phyloP scores from a whole-genome alignment of 1,140 invertebrate species.

The Lasioglossum baleicum region DNA sequence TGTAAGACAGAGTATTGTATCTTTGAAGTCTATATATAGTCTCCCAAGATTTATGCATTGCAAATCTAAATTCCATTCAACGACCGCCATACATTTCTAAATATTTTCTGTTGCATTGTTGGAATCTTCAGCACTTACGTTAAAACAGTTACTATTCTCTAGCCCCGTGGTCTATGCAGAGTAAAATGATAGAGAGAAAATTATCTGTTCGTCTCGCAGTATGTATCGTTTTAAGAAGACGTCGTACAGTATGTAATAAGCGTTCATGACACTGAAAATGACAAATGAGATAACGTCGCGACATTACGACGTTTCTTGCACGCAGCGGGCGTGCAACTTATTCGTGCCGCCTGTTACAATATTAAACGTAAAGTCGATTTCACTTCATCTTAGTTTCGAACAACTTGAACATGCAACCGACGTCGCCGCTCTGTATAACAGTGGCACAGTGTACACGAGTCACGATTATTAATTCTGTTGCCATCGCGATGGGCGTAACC shows the following conservation, averaged over 20 bases:
- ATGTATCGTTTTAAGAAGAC: neutral
- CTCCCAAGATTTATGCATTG: too few relatives aligned
- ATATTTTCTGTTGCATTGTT: too few relatives aligned
- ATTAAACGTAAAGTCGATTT: constrained; percentile 3
- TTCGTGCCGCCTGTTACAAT: neutral
- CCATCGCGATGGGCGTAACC: constrained; percentile 5
- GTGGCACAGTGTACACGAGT: neutral
- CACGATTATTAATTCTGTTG: constrained; percentile 14
- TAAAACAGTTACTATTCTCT: too few relatives aligned
- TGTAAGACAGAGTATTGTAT: too few relatives aligned
- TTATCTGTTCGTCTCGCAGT: too few relatives aligned
- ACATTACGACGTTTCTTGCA: neutral
- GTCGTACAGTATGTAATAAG: too few relatives aligned
- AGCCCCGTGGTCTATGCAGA: too few relatives aligned
- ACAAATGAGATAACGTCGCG: neutral
- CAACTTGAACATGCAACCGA: constrained; percentile 12
- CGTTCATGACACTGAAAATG: neutral
- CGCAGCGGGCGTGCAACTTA: neutral
- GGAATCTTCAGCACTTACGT: too few relatives aligned
- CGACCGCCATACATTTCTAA: too few relatives aligned
- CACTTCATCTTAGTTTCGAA: constrained; percentile 1
- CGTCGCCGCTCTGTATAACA: neutral
- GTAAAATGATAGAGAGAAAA: too few relatives aligned
- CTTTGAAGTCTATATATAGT: too few relatives aligned
- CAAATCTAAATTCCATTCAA: too few relatives aligned